Evolutionary conservation across 2,113 vertebrate species (phyloP).

Genomic region (Petrocephalus microphthalmus): DNA sequence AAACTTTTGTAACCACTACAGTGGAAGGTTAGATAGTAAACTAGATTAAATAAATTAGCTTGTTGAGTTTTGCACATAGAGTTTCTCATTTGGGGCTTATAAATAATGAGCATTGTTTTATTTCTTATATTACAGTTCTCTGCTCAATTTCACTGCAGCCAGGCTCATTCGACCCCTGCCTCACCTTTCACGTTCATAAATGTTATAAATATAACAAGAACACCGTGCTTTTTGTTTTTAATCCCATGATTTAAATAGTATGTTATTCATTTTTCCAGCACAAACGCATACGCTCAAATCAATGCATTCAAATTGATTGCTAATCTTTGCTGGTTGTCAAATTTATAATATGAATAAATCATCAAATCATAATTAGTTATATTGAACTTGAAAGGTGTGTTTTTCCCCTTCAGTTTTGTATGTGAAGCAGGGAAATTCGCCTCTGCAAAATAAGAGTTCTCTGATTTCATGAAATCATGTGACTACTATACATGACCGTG

Average conservation of each 20-base stretch:
- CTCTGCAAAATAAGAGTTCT: neutral
- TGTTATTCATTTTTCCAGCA: neutral
- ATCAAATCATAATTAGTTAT: neutral
- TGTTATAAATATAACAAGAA: neutral
- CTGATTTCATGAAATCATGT: slow-evolving; percentile 22
- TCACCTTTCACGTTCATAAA: neutral
- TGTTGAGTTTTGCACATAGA: neutral
- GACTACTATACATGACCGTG: slow-evolving; percentile 6
- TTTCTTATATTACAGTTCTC: neutral
- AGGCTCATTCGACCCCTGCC: neutral
- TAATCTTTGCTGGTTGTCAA: neutral
- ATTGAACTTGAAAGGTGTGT: neutral
- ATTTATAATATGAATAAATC: neutral
- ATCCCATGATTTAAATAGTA: neutral
- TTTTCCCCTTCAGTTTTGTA: slow-evolving; percentile 5
- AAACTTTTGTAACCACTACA: neutral
- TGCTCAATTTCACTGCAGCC: neutral
- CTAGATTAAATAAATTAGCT: neutral
- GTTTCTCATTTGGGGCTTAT: neutral
- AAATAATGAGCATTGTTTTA: neutral
- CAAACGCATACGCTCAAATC: neutral
- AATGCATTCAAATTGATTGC: neutral
- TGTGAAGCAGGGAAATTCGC: slow-evolving; percentile 8
- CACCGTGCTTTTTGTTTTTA: neutral
- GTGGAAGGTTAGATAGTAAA: neutral